A percentile compares a stretch with the other conserved stretches of the same genome.
Conservation (phyloP, 2,888 invertebrate genomes). For the Acleris sparsana region DNA sequence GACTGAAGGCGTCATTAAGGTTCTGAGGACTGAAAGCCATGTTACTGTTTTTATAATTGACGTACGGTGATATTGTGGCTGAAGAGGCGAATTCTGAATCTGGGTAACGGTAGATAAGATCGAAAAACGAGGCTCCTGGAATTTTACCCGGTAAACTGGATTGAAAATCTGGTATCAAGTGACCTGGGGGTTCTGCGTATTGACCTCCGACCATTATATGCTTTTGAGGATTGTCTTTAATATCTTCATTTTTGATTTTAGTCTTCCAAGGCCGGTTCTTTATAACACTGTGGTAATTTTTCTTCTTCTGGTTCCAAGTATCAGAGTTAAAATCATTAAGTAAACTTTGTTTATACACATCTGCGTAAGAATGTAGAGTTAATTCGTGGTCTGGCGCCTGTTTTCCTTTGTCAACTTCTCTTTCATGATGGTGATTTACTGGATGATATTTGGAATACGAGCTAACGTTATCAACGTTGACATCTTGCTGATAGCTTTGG, state of each 20-base stretch:
- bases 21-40: constrained; percentile 79
- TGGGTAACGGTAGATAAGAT: constrained; percentile 45
- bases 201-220: constrained; percentile 66
- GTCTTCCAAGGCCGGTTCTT: constrained; percentile 52
- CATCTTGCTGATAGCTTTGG: constrained; percentile 46
- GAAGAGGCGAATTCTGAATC: constrained; percentile 54
- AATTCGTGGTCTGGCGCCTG: constrained; percentile 43
- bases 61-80: constrained; percentile 65
- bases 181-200: constrained; percentile 74
- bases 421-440: constrained; percentile 44
- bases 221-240: constrained; percentile 43
- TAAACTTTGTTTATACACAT: constrained; percentile 47
- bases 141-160: constrained; percentile 46
- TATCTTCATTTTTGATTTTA: constrained; percentile 40
- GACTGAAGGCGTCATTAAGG: constrained; percentile 76
- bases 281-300: constrained; percentile 32
- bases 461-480: constrained; percentile 48
- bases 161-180: constrained; percentile 57
- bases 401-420: constrained; percentile 44
- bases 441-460: constrained; percentile 52
- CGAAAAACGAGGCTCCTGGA: constrained; percentile 38
- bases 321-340: constrained; percentile 39
- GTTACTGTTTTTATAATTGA: constrained; percentile 75
- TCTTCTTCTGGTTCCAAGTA: constrained; percentile 46
- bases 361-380: constrained; percentile 47